Percentiles rank a stretch among this genome's conserved stretches.
Evolutionary conservation across 2,113 vertebrate species (phyloP).

Genomic region (Siphamia tubifer): DNA sequence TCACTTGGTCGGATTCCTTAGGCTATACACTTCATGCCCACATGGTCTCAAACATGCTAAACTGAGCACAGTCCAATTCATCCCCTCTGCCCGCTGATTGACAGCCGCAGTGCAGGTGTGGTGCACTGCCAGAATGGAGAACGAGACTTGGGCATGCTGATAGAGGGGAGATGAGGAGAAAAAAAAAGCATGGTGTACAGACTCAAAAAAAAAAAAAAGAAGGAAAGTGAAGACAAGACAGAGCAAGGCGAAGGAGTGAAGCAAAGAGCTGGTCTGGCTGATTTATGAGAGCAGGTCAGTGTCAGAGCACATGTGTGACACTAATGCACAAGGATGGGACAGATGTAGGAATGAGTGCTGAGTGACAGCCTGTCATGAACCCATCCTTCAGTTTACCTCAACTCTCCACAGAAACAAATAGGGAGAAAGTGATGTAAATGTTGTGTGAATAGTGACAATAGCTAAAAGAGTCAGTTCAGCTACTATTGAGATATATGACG

Average conservation of each 20-base stretch:
- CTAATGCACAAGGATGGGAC: constrained; percentile 73
- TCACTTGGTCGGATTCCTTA: constrained; percentile 38
- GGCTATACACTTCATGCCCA: constrained; percentile 46
- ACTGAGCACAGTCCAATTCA: constrained; percentile 21
- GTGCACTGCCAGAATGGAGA: constrained; percentile 46
- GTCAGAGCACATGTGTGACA: constrained; percentile 54
- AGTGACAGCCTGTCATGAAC: constrained; percentile 61
- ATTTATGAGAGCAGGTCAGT: constrained; percentile 68
- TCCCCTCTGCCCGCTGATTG: constrained; percentile 53
- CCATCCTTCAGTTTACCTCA: constrained; percentile 44
- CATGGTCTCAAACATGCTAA: constrained; percentile 49
- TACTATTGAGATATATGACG: background rate
- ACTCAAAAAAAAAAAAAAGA: background rate
- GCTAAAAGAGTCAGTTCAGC: background rate
- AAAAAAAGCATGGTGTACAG: constrained; percentile 19
- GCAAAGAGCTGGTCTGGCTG: constrained; percentile 24
- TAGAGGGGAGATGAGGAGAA: constrained; percentile 23
- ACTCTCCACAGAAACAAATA: constrained; percentile 18
- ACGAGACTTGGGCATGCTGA: constrained; percentile 15
- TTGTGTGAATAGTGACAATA: constrained; percentile 16
- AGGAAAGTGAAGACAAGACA: constrained; percentile 3
- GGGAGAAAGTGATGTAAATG: background rate
- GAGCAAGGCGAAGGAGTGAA: background rate
- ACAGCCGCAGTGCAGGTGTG: constrained; percentile 69
- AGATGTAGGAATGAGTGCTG: constrained; percentile 58